Conservation (phyloP, 2,113 vertebrate genomes). For the Aegotheles bennettii region DNA sequence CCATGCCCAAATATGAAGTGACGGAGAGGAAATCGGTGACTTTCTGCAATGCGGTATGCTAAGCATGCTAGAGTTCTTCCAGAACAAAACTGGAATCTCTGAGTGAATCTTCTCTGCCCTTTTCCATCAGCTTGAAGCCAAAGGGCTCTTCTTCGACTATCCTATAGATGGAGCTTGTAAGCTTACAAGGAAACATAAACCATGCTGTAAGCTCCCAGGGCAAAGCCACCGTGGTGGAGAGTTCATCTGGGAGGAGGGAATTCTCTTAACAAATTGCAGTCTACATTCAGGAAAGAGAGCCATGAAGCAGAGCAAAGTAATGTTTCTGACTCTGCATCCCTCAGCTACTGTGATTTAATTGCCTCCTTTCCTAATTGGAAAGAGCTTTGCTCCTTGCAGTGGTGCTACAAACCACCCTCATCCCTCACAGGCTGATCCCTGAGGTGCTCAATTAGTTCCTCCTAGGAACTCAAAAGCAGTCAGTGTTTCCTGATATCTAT, state of each 20-base stretch:
- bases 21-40: not conserved
- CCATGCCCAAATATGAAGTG: not conserved
- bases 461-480: not conserved
- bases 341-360: not conserved
- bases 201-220: not conserved
- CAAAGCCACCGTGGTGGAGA: not conserved
- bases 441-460: not conserved
- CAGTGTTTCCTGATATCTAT: not conserved
- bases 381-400: not conserved
- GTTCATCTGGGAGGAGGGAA: not conserved
- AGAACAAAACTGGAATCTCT: not conserved
- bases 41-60: not conserved
- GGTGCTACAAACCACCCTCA: not conserved
- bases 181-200: not conserved
- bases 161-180: slow-evolving; percentile 57
- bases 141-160: not conserved
- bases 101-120: not conserved
- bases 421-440: not conserved
- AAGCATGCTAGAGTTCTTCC: not conserved
- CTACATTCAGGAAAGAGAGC: not conserved
- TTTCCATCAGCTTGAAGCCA: not conserved
- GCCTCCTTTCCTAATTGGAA: not conserved
- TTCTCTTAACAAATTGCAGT: not conserved
- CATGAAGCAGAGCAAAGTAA: not conserved
- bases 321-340: not conserved